Evolutionary conservation across 2,888 invertebrate species (phyloP).

Genomic region (Caenorhabditis drosophilae): DNA sequence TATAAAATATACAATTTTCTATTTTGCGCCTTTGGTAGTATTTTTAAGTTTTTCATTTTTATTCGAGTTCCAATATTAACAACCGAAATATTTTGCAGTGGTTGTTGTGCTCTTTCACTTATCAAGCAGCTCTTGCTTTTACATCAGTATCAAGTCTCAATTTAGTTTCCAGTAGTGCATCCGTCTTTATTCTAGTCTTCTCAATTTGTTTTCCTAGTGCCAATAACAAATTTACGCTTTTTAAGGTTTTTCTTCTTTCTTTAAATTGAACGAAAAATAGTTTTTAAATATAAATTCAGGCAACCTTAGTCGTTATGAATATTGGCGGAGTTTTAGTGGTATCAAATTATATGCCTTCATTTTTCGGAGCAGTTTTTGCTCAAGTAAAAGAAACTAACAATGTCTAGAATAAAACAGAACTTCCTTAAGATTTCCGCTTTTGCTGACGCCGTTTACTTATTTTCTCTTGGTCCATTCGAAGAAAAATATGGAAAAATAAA

Average conservation of each 20-base stretch:
- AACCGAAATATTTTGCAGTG: constrained; percentile 78
- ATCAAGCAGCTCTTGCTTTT: constrained; percentile 84
- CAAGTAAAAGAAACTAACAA: constrained; percentile 24
- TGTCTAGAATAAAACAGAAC: constrained; percentile 2
- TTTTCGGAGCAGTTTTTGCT: constrained; percentile 55
- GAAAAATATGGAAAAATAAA: constrained; percentile 92
- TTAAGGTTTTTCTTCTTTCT: no score
- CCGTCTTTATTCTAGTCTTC: constrained; percentile 85
- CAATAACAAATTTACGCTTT: constrained; percentile 82
- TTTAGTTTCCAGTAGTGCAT: constrained; percentile 85
- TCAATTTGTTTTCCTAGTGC: constrained; percentile 76
- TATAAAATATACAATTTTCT: constrained; percentile 53
- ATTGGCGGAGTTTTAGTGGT: constrained; percentile 61
- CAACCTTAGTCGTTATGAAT: constrained; percentile 58
- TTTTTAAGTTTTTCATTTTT: neutral
- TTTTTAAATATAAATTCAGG: constrained; percentile 28
- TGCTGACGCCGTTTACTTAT: constrained; percentile 87
- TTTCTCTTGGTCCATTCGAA: constrained; percentile 82
- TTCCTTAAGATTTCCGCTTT: constrained; percentile 74
- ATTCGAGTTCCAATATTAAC: neutral
- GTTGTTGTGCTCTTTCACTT: constrained; percentile 91
- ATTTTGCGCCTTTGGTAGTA: constrained; percentile 64
- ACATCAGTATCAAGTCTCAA: constrained; percentile 86
- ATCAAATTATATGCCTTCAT: constrained; percentile 57
- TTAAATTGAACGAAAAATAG: no score